Percentiles rank a stretch among this genome's conserved stretches.
These are phyloP conservation scores for Cacoxenus indagator DNA, from an alignment of 2,888 invertebrate species.

Conservation along the genomic window DNA sequence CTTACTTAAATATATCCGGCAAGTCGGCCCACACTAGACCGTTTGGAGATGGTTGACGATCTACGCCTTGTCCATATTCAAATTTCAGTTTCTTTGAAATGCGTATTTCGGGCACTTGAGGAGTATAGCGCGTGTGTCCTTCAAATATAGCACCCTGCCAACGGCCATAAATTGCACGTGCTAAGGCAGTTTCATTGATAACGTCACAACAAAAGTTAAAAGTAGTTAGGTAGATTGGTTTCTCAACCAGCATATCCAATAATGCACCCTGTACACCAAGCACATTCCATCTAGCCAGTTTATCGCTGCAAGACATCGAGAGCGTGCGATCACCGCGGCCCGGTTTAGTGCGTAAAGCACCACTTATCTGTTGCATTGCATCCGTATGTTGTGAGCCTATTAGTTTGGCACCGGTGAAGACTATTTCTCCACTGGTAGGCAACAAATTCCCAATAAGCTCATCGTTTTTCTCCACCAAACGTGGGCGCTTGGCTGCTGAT, in stretches of 20 bases:
- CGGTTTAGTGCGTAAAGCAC: conserved; percentile 87
- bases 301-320: conserved; percentile 95
- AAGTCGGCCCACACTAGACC: conserved; percentile 76
- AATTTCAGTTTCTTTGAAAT: conserved; percentile 61
- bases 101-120: conserved; percentile 56
- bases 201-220: conserved; percentile 80
- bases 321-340: conserved; percentile 90
- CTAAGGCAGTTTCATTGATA: no score
- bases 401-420: conserved; percentile 91
- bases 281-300: conserved; percentile 89
- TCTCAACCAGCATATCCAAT: conserved; percentile 76
- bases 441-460: background rate
- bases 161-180: conserved; percentile 73
- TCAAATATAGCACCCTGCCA: conserved; percentile 44
- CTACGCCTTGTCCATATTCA: conserved; percentile 67
- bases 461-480: conserved; percentile 30
- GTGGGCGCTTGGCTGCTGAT: conserved; percentile 41
- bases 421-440: background rate
- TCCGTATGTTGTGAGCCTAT: conserved; percentile 72
- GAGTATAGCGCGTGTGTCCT: conserved; percentile 39
- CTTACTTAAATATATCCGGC: conserved; percentile 66
- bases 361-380: conserved; percentile 78
- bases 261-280: conserved; percentile 89
- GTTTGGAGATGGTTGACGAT: conserved; percentile 73
- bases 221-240: conserved; percentile 79